A percentile compares a stretch with the other conserved stretches of the same genome.
Evolutionary conservation across 1,140 invertebrate species (phyloP).

Genomic region (Pogonomyrmex barbatus): DNA sequence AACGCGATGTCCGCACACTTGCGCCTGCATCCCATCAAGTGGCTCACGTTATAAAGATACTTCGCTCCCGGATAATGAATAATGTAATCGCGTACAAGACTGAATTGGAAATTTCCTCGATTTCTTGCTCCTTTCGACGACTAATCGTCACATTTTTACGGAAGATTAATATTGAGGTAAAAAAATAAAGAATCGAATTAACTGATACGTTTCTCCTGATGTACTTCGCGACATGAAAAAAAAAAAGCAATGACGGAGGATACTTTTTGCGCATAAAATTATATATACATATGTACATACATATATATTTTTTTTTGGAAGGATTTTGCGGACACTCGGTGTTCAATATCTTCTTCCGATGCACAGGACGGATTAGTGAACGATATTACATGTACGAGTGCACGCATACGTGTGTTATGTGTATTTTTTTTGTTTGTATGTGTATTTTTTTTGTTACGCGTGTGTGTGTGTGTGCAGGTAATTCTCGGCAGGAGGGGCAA

Average conservation of each 20-base stretch:
- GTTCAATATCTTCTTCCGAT: conserved; percentile 30
- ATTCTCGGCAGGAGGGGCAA: conserved; percentile 70
- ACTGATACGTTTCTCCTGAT: not conserved
- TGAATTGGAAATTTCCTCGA: not conserved
- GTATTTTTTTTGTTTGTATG: not conserved
- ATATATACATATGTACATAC: not conserved
- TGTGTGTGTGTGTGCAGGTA: conserved; percentile 72
- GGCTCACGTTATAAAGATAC: not conserved
- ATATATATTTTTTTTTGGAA: not conserved
- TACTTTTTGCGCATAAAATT: not conserved
- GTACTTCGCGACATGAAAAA: not conserved
- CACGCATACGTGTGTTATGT: not conserved
- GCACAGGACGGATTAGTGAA: not conserved
- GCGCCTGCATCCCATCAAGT: conserved; percentile 3
- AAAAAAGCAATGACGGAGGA: not conserved
- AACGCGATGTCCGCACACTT: conserved; percentile 16
- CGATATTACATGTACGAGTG: not conserved
- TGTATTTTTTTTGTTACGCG: conserved; percentile 5
- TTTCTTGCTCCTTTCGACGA: not conserved
- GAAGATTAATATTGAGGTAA: not conserved
- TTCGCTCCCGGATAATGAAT: not conserved
- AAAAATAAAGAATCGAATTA: not conserved
- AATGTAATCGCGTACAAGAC: not conserved
- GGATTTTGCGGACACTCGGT: conserved; percentile 1
- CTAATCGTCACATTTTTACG: not conserved